A percentile compares a stretch with the other conserved stretches of the same genome.
Conservation (phyloP, 1,140 invertebrate genomes). For the Drosophila sulfurigaster region DNA sequence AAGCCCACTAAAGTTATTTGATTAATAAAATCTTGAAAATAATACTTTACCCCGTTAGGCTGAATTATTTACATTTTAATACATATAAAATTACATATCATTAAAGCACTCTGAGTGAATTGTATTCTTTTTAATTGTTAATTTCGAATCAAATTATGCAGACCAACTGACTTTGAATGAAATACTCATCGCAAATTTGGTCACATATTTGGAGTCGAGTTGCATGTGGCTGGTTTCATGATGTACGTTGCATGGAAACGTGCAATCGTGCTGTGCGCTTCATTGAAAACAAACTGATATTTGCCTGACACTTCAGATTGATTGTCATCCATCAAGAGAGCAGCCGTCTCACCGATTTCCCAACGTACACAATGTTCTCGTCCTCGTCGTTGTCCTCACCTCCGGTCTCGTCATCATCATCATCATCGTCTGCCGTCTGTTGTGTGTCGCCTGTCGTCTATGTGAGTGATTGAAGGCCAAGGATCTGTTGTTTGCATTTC, state of each 20-base stretch:
- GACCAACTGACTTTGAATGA: slow-evolving; percentile 67
- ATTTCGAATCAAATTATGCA: slow-evolving; percentile 33
- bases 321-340: slow-evolving; percentile 83
- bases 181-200: slow-evolving; percentile 72
- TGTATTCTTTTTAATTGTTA: too few relatives aligned
- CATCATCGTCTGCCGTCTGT: slow-evolving; percentile 39
- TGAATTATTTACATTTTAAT: too few relatives aligned
- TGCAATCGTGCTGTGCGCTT: slow-evolving; percentile 69
- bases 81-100: too few relatives aligned
- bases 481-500: slow-evolving; percentile 75
- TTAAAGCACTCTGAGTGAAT: too few relatives aligned
- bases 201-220: slow-evolving; percentile 60
- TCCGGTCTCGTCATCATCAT: background rate
- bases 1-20: too few relatives aligned
- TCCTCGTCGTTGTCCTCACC: slow-evolving; percentile 1
- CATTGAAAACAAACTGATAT: slow-evolving; percentile 84
- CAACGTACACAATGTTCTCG: slow-evolving; percentile 7
- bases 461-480: slow-evolving; percentile 75
- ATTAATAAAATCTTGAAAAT: too few relatives aligned
- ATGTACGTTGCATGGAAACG: slow-evolving; percentile 32
- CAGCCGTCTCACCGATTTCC: slow-evolving; percentile 22
- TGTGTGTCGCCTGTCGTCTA: slow-evolving; percentile 26
- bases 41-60: too few relatives aligned
- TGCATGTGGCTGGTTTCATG: slow-evolving; percentile 42
- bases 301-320: slow-evolving; percentile 84